A percentile compares a stretch with the other conserved stretches of the same genome.
phyloP scores from a whole-genome alignment of 2,113 vertebrate genomes.

The Pygoscelis antarcticus region DNA sequence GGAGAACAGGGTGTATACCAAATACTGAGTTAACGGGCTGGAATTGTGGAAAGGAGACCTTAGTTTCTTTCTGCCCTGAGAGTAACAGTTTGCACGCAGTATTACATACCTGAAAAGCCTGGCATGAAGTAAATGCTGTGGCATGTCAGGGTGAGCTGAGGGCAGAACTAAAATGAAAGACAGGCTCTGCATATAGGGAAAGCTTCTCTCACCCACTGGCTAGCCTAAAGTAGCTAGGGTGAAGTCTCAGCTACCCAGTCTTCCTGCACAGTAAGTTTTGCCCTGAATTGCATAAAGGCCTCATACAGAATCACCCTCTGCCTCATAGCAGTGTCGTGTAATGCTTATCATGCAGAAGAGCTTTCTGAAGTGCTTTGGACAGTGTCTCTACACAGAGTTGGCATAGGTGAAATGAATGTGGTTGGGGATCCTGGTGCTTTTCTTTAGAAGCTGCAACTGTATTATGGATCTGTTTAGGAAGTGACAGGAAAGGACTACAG shows the following conservation, averaged over 20 bases:
- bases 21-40: neutral
- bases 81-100: neutral
- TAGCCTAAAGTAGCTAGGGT: neutral
- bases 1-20: neutral
- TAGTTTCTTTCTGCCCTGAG: neutral
- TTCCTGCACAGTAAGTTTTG: neutral
- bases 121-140: neutral
- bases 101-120: neutral
- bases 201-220: neutral
- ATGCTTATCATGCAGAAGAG: neutral
- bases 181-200: rapidly evolving
- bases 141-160: neutral
- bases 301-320: neutral
- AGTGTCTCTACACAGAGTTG: neutral
- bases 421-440: neutral
- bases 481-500: neutral
- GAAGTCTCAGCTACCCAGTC: neutral
- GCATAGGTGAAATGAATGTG: neutral
- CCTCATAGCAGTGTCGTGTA: rapidly evolving
- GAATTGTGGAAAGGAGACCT: neutral
- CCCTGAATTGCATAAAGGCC: neutral
- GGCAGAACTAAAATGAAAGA: neutral
- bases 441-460: neutral
- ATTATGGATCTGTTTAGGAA: neutral
- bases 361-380: neutral